phyloP scores from a whole-genome alignment of 2,113 vertebrate genomes.

The Murina feae region DNA sequence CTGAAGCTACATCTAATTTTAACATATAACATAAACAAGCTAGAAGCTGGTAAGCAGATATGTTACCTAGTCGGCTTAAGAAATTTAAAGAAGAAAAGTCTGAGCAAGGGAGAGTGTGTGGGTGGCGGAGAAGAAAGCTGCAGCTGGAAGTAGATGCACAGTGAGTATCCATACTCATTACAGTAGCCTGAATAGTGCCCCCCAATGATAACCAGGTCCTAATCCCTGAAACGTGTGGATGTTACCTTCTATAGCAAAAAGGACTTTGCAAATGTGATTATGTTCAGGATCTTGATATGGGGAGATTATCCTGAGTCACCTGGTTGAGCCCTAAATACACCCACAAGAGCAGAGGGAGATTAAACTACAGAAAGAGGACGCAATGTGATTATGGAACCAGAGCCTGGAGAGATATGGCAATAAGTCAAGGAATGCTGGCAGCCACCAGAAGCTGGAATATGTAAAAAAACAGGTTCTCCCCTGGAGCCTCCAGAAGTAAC shows the following conservation, averaged over 20 bases:
- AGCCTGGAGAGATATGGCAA: background rate
- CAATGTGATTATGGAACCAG: background rate
- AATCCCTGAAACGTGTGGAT: background rate
- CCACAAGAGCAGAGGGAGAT: background rate
- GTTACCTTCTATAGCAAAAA: background rate
- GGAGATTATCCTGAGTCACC: background rate
- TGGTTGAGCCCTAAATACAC: background rate
- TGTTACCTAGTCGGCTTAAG: background rate
- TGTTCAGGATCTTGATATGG: background rate
- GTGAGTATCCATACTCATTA: background rate
- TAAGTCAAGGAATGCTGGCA: background rate
- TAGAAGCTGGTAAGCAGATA: background rate
- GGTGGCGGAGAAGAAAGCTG: background rate
- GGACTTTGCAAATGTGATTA: background rate
- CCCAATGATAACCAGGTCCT: background rate
- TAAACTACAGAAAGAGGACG: background rate
- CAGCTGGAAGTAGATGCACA: background rate
- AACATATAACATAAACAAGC: background rate
- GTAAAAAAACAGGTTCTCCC: background rate
- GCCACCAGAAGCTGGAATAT: background rate
- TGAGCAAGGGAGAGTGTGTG: background rate
- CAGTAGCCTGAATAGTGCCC: background rate
- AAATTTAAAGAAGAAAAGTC: background rate
- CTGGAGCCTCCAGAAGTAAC: background rate
- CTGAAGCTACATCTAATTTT: conserved; percentile 18